phyloP scores from a whole-genome alignment of 2,113 vertebrate genomes.

The Leucoraja erinaceus region DNA sequence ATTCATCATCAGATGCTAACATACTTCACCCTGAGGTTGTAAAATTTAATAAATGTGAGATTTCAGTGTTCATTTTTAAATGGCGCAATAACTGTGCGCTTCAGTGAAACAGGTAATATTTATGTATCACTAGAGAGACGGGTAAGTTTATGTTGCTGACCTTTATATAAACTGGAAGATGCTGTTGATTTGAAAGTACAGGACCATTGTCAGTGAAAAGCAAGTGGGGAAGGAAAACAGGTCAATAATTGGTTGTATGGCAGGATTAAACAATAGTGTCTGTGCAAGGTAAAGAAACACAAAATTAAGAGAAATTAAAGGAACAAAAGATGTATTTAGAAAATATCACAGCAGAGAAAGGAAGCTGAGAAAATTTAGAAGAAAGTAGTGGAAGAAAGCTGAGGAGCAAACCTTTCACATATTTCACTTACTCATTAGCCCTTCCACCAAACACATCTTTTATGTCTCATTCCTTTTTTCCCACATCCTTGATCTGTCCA shows the following conservation, averaged over 20 bases:
- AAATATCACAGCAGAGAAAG: neutral
- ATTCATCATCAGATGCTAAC: neutral
- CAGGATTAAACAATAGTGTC: neutral
- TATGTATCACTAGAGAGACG: neutral
- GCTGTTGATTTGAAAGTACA: neutral
- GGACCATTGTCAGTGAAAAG: no score
- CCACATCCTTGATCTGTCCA: neutral
- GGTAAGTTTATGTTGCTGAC: neutral
- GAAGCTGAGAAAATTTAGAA: neutral
- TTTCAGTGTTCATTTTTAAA: neutral
- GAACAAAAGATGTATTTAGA: neutral
- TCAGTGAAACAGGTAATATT: neutral
- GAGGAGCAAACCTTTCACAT: neutral
- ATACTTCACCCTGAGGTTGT: neutral
- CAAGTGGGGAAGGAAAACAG: neutral
- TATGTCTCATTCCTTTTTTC: conserved; percentile 30
- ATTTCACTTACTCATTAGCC: neutral
- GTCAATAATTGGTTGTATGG: neutral
- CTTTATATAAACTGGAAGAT: neutral
- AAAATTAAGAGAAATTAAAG: neutral
- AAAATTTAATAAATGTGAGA: neutral
- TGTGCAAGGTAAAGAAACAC: neutral
- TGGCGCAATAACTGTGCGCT: neutral
- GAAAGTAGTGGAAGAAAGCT: neutral
- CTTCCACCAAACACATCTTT: neutral